Evolutionary conservation across 2,797 vertebrate species (phyloP).

Genomic region (Acanthurus tractus): DNA sequence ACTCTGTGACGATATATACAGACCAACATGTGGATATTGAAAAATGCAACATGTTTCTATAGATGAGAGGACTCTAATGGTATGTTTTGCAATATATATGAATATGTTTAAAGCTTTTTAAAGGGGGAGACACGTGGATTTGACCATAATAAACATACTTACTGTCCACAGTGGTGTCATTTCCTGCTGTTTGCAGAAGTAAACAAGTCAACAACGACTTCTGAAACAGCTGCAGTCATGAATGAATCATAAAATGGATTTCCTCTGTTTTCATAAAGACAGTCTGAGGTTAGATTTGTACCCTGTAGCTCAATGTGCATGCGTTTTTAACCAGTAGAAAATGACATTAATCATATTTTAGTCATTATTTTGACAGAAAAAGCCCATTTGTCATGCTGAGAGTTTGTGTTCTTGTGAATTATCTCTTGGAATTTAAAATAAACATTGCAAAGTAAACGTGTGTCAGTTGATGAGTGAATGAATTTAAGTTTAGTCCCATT

Average conservation of each 20-base stretch:
- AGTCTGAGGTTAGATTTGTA: not conserved
- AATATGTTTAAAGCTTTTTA: not conserved
- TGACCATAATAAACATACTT: not conserved
- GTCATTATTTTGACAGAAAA: not conserved
- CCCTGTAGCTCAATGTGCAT: not conserved
- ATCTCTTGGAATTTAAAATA: slow-evolving; percentile 20
- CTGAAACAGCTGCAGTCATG: too few relatives aligned
- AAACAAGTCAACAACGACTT: too few relatives aligned
- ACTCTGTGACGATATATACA: not conserved
- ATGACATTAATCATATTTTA: not conserved
- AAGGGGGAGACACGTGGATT: not conserved
- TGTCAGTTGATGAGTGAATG: not conserved
- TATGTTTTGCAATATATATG: not conserved
- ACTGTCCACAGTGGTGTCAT: not conserved
- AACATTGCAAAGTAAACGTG: slow-evolving; percentile 4
- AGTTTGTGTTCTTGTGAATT: not conserved
- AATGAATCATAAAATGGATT: not conserved
- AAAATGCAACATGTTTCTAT: not conserved
- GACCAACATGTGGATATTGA: not conserved
- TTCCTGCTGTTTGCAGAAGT: not conserved
- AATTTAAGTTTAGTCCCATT: not conserved
- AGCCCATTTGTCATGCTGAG: not conserved
- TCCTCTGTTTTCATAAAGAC: not conserved
- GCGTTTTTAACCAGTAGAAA: not conserved
- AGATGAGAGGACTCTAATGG: not conserved